These are phyloP conservation scores for Chinchilla lanigera DNA, from an alignment of 2,113 vertebrate genomes.

Conservation along the genomic window DNA sequence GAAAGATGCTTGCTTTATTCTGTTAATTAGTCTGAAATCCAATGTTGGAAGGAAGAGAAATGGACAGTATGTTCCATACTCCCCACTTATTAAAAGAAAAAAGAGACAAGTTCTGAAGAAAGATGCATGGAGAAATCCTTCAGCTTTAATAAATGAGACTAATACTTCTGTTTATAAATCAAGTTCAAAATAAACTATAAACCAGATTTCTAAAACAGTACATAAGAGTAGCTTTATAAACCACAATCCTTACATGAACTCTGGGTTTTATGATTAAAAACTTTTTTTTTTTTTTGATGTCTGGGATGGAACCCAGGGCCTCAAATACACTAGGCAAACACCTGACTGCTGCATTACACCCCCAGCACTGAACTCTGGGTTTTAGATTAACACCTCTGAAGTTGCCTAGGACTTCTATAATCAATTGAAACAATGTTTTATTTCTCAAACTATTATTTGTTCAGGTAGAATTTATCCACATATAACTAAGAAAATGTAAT, in stretches of 20 bases:
- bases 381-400: conserved; percentile 38
- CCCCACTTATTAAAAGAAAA: conserved; percentile 44
- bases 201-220: conserved; percentile 21
- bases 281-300: too few species aligned
- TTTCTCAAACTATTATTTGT: neutral
- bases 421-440: neutral
- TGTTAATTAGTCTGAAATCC: conserved; percentile 62
- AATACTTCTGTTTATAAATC: conserved; percentile 40
- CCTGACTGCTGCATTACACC: neutral
- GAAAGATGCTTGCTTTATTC: conserved; percentile 62
- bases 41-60: conserved; percentile 38
- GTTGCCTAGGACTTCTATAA: neutral
- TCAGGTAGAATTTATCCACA: neutral
- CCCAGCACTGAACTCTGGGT: neutral
- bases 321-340: neutral
- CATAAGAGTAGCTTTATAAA: neutral
- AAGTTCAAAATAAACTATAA: conserved; percentile 49
- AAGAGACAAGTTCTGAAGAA: conserved; percentile 37
- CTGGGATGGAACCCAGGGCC: neutral
- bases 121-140: neutral
- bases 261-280: neutral
- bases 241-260: conserved; percentile 9
- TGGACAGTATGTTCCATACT: conserved; percentile 60
- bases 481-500: neutral
- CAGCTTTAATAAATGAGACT: neutral